phyloP scores from a whole-genome alignment of 2,888 invertebrate genomes.

The Spatulosminthurus flaviceps region DNA sequence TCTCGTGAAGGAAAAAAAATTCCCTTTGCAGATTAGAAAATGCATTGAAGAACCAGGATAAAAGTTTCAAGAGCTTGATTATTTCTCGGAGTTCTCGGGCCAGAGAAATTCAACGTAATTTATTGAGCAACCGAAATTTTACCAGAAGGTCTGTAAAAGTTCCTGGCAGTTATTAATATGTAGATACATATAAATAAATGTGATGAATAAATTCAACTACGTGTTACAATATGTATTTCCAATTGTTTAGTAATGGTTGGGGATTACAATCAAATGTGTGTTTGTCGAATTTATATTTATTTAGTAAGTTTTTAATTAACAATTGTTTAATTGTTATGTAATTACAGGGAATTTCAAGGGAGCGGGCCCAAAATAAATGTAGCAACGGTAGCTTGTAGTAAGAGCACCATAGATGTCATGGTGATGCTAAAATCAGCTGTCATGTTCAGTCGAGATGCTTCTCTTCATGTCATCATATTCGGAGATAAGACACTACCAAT shows the following conservation, averaged over 20 bases:
- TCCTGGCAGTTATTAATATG: too few species aligned
- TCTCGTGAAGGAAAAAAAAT: too few species aligned
- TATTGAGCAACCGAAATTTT: not conserved
- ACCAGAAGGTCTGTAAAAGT: too few species aligned
- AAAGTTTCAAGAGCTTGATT: not conserved
- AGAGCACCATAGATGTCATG: constrained; percentile 40
- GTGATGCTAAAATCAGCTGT: constrained; percentile 42
- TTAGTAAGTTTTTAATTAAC: too few species aligned
- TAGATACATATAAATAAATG: too few species aligned
- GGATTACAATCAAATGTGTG: too few species aligned
- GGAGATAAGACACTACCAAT: constrained; percentile 34
- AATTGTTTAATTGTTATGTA: too few species aligned
- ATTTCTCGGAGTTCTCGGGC: not conserved
- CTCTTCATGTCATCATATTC: constrained; percentile 39
- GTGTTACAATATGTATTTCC: too few species aligned
- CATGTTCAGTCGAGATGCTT: constrained; percentile 39
- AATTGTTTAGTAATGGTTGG: too few species aligned
- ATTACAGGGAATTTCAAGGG: too few species aligned
- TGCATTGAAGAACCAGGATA: not conserved
- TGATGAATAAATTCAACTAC: too few species aligned
- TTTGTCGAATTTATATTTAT: too few species aligned
- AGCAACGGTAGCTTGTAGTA: constrained; percentile 40
- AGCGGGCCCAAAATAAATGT: constrained; percentile 12
- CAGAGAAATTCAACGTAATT: not conserved
- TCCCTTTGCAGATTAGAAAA: constrained; percentile 23